phyloP scores from a whole-genome alignment of 2,888 invertebrate genomes.

The Netelia virgata region DNA sequence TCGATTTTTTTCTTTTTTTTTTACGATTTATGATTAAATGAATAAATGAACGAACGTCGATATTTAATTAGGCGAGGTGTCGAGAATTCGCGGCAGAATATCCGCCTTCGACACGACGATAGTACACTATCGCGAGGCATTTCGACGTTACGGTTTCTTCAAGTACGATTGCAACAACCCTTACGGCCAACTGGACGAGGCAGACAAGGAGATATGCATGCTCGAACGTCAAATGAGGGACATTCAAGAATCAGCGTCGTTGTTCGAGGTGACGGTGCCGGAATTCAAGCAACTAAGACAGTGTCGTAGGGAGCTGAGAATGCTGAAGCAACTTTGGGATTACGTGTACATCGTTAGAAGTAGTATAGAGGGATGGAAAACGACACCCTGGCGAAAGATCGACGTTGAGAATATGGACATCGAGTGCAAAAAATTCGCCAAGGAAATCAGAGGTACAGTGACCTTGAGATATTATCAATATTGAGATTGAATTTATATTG shows the following conservation, averaged over 20 bases:
- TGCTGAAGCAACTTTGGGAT: constrained; percentile 98
- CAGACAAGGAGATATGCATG: constrained; percentile 91
- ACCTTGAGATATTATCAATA: constrained; percentile 55
- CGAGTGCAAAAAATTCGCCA: constrained; percentile 98
- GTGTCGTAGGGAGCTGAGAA: constrained; percentile 95
- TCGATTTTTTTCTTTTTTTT: constrained; percentile 10
- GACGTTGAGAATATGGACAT: constrained; percentile 99
- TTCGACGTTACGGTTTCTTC: constrained; percentile 92
- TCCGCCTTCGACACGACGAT: constrained; percentile 94
- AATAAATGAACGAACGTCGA: not conserved
- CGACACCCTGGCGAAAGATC: constrained; percentile 98
- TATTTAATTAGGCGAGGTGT: constrained; percentile 89
- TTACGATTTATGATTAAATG: not conserved
- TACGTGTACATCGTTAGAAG: constrained; percentile 95
- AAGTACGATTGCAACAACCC: constrained; percentile 91
- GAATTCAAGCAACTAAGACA: constrained; percentile 97
- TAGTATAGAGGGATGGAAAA: constrained; percentile 98
- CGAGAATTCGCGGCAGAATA: constrained; percentile 95
- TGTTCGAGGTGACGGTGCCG: constrained; percentile 97
- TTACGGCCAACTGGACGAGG: constrained; percentile 91
- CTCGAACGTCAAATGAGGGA: constrained; percentile 94
- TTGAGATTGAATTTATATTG: no score
- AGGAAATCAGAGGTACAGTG: constrained; percentile 90
- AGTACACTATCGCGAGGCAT: constrained; percentile 94
- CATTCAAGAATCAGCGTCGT: constrained; percentile 94